Base-by-base conservation (phyloP, 2,113 vertebrate species). In the Marmota monax region DNA sequence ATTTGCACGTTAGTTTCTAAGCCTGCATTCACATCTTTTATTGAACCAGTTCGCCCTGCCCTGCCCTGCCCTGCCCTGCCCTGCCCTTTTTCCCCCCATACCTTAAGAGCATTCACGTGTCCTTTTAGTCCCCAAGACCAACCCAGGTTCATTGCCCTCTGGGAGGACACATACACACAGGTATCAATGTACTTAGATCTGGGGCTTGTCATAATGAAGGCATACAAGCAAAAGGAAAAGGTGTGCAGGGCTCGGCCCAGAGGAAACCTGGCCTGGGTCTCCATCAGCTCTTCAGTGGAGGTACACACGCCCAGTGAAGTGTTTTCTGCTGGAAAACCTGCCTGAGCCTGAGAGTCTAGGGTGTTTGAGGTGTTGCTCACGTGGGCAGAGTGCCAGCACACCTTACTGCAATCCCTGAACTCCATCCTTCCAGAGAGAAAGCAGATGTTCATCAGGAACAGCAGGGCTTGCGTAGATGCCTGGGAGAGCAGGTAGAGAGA, bases 1-100 rank as follows among this genome's bases (percentile, higher is more conserved):
- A 92, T 80, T 74, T 72, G 65, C 88, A 84, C 17, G 18, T 76
- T 90, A 56, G 22, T 95, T 92, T 37, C 37, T 69, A 53, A 95
- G 22, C 53, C 20, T 90, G 32, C 5, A 14, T 94, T 63, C 29
- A 67, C 32, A 58, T 27, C 39, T 88, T 86, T 80, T 69, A 4
- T 88, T 86, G 87, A 87, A 25, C 29, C 34, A 84, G 53, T 77
- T 78, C 16, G 1, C 45, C 45, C 45, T 45, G 7, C 45, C 45
- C 45, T 45, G 7, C 45, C 45, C 45, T 45, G 7, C 45, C 45
- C 45, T 45, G 7, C 7, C 45, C 45, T 45, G 4, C 39, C 39
- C 39, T 42, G 4, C 39, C 37, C 37, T 4, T 39, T 42, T 45
- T 8, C 45, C 45, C 45, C 45, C 45, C 22, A 72, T 9, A 13